Conservation (phyloP, 2,888 invertebrate genomes). For the Mimachlamys varia region DNA sequence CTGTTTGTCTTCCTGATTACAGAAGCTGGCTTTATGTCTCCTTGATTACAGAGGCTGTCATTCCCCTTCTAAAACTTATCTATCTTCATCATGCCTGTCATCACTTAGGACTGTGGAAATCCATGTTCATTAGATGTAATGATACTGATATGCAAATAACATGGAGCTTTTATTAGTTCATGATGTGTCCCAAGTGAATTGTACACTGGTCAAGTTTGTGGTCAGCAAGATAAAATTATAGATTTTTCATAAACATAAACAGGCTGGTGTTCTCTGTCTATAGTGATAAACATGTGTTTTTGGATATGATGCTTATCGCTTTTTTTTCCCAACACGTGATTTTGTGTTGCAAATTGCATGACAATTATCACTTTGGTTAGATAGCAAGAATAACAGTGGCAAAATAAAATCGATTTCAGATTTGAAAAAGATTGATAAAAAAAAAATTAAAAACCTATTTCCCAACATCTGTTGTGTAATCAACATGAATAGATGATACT, state of each 20-base stretch:
- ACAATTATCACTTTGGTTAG: no score
- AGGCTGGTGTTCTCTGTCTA: neutral
- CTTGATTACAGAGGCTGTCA: neutral
- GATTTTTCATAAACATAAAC: neutral
- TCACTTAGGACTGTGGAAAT: constrained; percentile 2
- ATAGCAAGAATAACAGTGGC: neutral
- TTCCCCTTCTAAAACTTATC: neutral
- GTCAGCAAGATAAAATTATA: neutral
- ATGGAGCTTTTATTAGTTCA: neutral
- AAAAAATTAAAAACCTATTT: neutral
- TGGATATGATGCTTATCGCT: neutral
- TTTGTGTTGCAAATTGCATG: no score
- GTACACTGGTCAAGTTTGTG: constrained; percentile 5
- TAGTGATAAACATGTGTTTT: neutral
- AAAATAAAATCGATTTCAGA: neutral
- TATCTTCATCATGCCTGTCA: neutral
- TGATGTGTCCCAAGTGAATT: neutral
- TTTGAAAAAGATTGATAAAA: neutral
- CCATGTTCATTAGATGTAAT: neutral
- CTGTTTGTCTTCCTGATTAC: neutral
- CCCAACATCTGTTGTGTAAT: neutral
- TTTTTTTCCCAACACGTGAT: no score
- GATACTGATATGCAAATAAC: constrained; percentile 4
- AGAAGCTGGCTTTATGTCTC: neutral
- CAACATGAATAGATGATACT: neutral